Conservation (phyloP, 2,888 invertebrate species). For the Parnassius orleans region DNA sequence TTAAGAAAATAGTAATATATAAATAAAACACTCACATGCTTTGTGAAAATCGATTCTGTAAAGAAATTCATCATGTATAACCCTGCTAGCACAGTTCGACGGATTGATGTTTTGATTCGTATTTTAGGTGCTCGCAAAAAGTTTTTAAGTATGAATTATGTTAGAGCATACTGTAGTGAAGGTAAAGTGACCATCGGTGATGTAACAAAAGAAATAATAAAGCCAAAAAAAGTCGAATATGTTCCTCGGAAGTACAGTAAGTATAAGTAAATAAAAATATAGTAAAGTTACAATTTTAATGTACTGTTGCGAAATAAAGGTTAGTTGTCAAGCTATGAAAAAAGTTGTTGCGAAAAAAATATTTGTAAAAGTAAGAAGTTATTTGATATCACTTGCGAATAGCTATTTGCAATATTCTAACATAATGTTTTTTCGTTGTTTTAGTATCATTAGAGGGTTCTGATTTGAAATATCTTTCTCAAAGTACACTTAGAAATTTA, state of each 20-base stretch:
- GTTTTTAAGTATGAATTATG: conserved; percentile 58
- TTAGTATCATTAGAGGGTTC: conserved; percentile 68
- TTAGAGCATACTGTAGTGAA: conserved; percentile 68
- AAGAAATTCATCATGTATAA: conserved; percentile 52
- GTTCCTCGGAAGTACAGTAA: conserved; percentile 93
- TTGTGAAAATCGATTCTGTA: conserved; percentile 3
- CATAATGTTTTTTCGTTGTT: background rate
- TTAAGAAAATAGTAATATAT: conserved; percentile 6
- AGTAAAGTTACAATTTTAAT: background rate
- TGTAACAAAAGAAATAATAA: conserved; percentile 81
- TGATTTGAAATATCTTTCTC: conserved; percentile 82
- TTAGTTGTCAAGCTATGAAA: too few species aligned
- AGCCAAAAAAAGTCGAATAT: conserved; percentile 86
- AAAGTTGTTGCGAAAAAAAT: too few species aligned
- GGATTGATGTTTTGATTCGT: conserved; percentile 76
- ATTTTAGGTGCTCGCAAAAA: conserved; percentile 67
- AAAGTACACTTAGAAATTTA: conserved; percentile 89
- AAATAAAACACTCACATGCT: conserved; percentile 6
- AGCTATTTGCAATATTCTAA: too few species aligned
- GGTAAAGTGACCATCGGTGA: conserved; percentile 87
- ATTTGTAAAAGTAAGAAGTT: too few species aligned
- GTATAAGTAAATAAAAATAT: conserved; percentile 45
- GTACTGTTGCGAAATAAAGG: background rate
- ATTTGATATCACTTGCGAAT: too few species aligned
- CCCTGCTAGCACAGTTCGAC: conserved; percentile 63